Evolutionary conservation across 1,140 invertebrate genomes (phyloP).

Genomic region (Scylla paramamosain): DNA sequence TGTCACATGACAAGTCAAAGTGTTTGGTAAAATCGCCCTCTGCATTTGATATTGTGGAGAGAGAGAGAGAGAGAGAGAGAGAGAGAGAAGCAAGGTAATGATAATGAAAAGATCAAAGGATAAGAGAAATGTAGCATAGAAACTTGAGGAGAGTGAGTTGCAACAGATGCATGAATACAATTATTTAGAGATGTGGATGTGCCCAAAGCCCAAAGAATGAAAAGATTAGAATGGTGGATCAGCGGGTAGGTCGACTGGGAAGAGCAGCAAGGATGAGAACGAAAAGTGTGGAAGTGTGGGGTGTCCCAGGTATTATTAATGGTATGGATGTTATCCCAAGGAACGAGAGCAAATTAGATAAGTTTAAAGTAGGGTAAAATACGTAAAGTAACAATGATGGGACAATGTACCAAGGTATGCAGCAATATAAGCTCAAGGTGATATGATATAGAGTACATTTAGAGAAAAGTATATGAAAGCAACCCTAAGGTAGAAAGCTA

Average conservation of each 20-base stretch:
- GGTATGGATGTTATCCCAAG: too few relatives aligned
- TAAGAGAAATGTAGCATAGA: background rate
- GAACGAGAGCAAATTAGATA: too few relatives aligned
- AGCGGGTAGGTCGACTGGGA: background rate
- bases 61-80: constrained; percentile 25
- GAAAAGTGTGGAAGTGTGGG: background rate
- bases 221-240: background rate
- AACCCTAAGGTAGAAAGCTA: too few relatives aligned
- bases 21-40: background rate
- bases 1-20: background rate
- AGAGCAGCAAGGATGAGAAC: background rate
- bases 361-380: too few relatives aligned
- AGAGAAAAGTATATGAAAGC: too few relatives aligned
- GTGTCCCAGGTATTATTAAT: background rate
- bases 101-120: background rate
- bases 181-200: background rate
- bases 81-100: background rate
- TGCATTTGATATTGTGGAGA: background rate
- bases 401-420: too few relatives aligned
- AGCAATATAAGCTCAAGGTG: too few relatives aligned
- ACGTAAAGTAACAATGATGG: too few relatives aligned
- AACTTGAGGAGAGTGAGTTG: background rate
- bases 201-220: background rate
- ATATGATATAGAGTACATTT: too few relatives aligned
- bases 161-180: background rate